Evolutionary conservation across 2,113 vertebrate genomes (phyloP).

Genomic region (Apistogramma diplotaenia): DNA sequence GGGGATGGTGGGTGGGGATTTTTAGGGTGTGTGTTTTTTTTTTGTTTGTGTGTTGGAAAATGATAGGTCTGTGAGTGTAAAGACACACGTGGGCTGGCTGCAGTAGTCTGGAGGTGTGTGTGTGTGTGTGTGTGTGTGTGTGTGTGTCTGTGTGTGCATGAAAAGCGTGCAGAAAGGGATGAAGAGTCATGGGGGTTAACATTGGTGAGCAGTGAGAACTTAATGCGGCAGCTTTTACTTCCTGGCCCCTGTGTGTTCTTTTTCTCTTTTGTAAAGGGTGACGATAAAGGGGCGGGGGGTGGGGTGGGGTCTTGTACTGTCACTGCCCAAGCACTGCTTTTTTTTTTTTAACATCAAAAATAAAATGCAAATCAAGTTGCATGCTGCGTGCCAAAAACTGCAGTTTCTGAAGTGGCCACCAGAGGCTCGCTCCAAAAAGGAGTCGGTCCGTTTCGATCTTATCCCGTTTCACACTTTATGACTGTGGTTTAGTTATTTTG

Average conservation of each 20-base stretch:
- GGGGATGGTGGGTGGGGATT: too few relatives aligned
- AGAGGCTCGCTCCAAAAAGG: too few relatives aligned
- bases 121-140: background rate
- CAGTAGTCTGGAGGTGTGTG: background rate
- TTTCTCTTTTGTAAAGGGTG: slow-evolving; percentile 30
- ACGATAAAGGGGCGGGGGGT: too few relatives aligned
- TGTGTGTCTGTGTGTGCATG: background rate
- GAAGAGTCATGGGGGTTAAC: slow-evolving; percentile 51
- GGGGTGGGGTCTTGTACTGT: too few relatives aligned
- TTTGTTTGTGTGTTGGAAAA: background rate
- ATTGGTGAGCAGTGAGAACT: slow-evolving; percentile 68
- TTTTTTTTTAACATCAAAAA: background rate
- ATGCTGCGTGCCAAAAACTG: background rate
- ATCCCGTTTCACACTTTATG: background rate
- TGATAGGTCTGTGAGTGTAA: background rate
- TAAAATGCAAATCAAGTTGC: background rate
- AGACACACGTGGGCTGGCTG: background rate
- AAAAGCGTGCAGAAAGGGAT: slow-evolving; percentile 18
- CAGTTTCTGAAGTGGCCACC: background rate
- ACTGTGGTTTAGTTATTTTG: background rate
- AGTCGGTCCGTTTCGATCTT: background rate
- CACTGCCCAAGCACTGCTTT: background rate
- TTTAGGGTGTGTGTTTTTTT: background rate
- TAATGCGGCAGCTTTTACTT: slow-evolving; percentile 68
- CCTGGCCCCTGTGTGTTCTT: slow-evolving; percentile 53